Evolutionary conservation across 53 echinoderm and acorn worm species (phyloP), one percentile per base, ranked within the genome.

Genomic region (Holothuria scabra): DNA sequence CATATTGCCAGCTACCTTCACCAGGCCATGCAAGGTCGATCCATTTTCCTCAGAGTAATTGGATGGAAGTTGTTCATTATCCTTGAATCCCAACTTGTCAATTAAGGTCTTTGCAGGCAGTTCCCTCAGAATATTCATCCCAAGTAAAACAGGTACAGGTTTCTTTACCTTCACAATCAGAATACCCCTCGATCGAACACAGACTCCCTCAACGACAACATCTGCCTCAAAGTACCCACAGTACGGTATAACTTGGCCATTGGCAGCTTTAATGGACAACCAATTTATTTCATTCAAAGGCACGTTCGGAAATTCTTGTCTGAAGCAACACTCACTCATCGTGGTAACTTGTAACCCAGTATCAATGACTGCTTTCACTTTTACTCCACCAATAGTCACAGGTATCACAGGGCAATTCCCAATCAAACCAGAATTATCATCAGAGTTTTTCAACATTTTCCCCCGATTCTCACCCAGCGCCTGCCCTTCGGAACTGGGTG

Each of bases 251-350:
- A 23, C 10, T 1, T 29, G 22, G 58, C 65, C 65, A n/a, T 86
- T 86, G n/a, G 86, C 86, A 64, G 86, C 86, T 34, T 29, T 63
- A 4, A 86, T 59, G 20, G 79, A 18, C 20, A 86, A 29, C 79
- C 79, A 86, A 46, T 30, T 46, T 9, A 78, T 26, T 12, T 44
- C n/a, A 12, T 22, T 29, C 16, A 86, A 25, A n/a, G 65, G 8
- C 13, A 16, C 20, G 12, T n/a, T 9, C 12, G 46, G 14, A 37
- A 79, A 86, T 7, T 14, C 16, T 22, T 37, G 1, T 25, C 18
- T 26, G 38, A 86, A 86, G 41, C 28, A 79, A 21, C 26, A 24
- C 28, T 71, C 86, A 21, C 62, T 86, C 3, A 86, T 86, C 23
- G 79, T 79, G 26, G 86, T 78, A 7, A 86, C 79, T 24, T 79